Conservation (phyloP, 2,113 vertebrate genomes). For the Colius striatus region DNA sequence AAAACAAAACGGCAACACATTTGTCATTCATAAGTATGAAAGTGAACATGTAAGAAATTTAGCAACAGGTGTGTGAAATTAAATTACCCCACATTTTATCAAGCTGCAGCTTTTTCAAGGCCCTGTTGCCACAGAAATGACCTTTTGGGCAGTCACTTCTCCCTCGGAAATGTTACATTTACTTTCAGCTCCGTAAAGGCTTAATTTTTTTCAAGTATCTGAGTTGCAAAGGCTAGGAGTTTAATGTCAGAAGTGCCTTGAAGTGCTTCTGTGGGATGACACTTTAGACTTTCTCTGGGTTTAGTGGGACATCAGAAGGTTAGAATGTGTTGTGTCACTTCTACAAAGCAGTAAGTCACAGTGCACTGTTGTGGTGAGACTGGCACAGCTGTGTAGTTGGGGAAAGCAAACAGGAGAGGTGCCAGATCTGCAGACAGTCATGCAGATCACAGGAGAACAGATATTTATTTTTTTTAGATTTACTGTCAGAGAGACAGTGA, state of each 20-base stretch:
- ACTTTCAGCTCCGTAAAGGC: background rate
- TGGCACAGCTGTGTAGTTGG: accelerated
- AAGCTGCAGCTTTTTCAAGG: background rate
- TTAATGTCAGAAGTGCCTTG: background rate
- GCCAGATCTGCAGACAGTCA: background rate
- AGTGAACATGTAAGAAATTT: background rate
- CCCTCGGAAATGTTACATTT: background rate
- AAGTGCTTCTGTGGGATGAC: background rate
- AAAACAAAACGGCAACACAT: background rate
- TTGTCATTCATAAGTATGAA: background rate
- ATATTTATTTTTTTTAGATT: background rate
- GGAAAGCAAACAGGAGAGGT: accelerated
- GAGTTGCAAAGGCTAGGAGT: background rate
- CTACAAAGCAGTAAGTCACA: background rate
- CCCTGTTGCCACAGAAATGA: background rate
- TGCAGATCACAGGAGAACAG: accelerated
- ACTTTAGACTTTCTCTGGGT: background rate
- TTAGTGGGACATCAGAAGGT: background rate
- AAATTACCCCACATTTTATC: background rate
- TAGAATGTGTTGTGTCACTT: background rate
- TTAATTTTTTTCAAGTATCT: background rate
- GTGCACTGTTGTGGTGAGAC: background rate
- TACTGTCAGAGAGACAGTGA: background rate
- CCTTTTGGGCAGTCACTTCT: background rate
- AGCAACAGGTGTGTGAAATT: background rate